Conservation (phyloP, 2,888 invertebrate species). For the Nemotelus nigrinus region DNA sequence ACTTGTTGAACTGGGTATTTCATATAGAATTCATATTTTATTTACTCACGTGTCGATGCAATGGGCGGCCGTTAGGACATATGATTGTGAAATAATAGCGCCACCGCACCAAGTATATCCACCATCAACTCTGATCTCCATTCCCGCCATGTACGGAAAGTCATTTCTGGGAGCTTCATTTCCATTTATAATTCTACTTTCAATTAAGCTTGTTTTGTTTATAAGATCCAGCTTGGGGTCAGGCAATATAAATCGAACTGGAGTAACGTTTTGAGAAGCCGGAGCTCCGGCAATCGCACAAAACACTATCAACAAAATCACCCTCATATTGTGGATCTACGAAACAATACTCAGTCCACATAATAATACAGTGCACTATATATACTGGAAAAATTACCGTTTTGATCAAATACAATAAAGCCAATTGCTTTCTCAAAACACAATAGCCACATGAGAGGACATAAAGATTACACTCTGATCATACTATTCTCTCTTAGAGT, state of each 20-base stretch:
- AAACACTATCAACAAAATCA: neutral
- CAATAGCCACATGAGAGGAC: too few relatives aligned
- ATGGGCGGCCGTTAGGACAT: constrained; percentile 56
- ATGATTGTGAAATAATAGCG: constrained; percentile 56
- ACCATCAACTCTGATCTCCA: constrained; percentile 55
- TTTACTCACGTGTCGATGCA: constrained; percentile 36
- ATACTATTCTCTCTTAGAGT: too few relatives aligned
- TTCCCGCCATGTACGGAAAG: constrained; percentile 60
- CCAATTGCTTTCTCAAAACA: too few relatives aligned
- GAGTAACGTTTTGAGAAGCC: neutral
- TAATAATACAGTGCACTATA: too few relatives aligned
- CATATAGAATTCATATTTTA: neutral
- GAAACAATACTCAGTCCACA: neutral
- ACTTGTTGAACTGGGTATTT: neutral
- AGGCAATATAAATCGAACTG: neutral
- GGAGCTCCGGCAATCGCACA: neutral
- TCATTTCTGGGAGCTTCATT: constrained; percentile 49
- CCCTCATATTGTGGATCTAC: constrained; percentile 3
- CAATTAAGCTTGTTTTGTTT: neutral
- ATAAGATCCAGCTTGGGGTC: neutral
- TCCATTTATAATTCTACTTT: constrained; percentile 36
- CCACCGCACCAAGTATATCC: constrained; percentile 57
- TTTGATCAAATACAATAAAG: too few relatives aligned
- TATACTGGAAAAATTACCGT: too few relatives aligned
- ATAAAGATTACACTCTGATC: too few relatives aligned